phyloP scores from a whole-genome alignment of 1,140 invertebrate genomes.

The Conopomorpha cramerella region DNA sequence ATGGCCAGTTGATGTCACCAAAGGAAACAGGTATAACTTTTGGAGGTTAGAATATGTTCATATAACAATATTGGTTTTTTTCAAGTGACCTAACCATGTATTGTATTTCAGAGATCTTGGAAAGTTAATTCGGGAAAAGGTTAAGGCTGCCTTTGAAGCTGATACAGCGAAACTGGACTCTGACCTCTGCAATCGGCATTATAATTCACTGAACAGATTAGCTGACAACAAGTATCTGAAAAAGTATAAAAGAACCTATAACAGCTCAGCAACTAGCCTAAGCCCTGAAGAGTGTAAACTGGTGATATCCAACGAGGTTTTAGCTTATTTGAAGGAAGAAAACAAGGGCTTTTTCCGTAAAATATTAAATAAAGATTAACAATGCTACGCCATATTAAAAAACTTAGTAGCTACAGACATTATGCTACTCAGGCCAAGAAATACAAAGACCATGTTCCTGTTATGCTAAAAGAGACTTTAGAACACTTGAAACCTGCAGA shows the following conservation, averaged over 20 bases:
- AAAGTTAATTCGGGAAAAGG: conserved; percentile 71
- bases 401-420: no score
- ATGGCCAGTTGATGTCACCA: conserved; percentile 77
- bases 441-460: conserved; percentile 66
- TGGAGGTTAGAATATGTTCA: conserved; percentile 10
- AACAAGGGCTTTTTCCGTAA: conserved; percentile 58
- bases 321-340: conserved; percentile 66
- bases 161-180: conserved; percentile 63
- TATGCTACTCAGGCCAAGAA: conserved; percentile 15
- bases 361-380: conserved; percentile 43
- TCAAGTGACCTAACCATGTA: conserved; percentile 2
- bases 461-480: conserved; percentile 73
- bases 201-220: conserved; percentile 70
- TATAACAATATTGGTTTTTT: conserved; percentile 1
- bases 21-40: conserved; percentile 68
- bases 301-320: conserved; percentile 72
- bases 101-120: conserved; percentile 73
- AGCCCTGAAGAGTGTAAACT: conserved; percentile 71
- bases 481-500: conserved; percentile 67
- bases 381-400: no score
- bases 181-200: conserved; percentile 68
- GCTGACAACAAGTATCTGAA: conserved; percentile 72
- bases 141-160: conserved; percentile 68
- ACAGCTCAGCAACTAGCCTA: conserved; percentile 71
- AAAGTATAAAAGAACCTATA: conserved; percentile 63